Percentiles rank a stretch among this genome's conserved stretches.
These are phyloP conservation scores for Diplolepis rosae DNA, from an alignment of 2,888 invertebrate genomes.

Conservation along the genomic window DNA sequence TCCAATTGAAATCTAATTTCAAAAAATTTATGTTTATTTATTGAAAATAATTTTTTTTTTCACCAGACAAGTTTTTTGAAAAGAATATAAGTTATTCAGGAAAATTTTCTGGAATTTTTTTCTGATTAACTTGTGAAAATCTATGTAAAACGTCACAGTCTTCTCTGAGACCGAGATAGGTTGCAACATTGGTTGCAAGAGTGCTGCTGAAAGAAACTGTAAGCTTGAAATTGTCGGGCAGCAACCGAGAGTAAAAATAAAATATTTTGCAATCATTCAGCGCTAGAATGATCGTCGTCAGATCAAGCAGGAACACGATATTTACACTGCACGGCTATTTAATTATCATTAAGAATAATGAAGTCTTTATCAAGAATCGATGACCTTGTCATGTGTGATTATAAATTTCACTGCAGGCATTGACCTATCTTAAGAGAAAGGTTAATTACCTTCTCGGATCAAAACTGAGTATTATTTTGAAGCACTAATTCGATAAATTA, in stretches of 20 bases:
- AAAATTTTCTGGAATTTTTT: slow-evolving; percentile 46
- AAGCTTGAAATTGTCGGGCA: slow-evolving; percentile 16
- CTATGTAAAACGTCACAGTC: not conserved
- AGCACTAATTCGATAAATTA: not conserved
- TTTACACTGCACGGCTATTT: slow-evolving; percentile 2
- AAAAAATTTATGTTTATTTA: too few relatives aligned
- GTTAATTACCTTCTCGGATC: not conserved
- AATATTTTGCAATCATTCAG: slow-evolving; percentile 9
- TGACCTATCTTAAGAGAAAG: not conserved
- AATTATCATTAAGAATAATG: slow-evolving; percentile 21
- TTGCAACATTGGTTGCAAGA: slow-evolving; percentile 18
- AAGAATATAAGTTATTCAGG: slow-evolving; percentile 10
- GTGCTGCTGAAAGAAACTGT: slow-evolving; percentile 11
- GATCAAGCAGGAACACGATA: slow-evolving; percentile 9
- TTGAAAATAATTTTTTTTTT: too few relatives aligned
- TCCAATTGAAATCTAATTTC: too few relatives aligned
- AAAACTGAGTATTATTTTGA: not conserved
- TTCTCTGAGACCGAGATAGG: not conserved
- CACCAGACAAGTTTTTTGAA: not conserved
- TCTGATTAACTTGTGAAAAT: slow-evolving; percentile 9
- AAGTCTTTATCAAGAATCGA: slow-evolving; percentile 15
- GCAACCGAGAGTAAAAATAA: slow-evolving; percentile 6
- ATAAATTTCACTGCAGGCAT: not conserved
- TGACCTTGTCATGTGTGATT: not conserved
- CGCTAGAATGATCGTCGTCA: slow-evolving; percentile 10